Percentiles rank a stretch among this genome's conserved stretches.
Conservation (phyloP, 2,113 vertebrate species). For the Agapornis roseicollis region DNA sequence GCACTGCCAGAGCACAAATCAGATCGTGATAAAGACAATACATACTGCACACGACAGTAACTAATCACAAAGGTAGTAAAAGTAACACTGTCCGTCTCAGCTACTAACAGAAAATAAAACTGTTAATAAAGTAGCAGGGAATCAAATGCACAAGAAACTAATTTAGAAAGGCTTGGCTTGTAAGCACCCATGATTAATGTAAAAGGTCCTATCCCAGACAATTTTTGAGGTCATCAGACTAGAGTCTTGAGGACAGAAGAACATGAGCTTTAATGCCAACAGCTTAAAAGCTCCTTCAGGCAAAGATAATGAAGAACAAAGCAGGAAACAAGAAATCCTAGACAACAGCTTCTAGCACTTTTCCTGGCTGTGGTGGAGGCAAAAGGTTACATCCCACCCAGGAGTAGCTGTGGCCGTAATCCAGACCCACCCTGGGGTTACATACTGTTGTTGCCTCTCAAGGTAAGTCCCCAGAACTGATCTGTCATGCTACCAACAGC, state of each 20-base stretch:
- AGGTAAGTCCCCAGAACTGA: neutral
- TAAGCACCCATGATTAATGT: neutral
- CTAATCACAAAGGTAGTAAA: neutral
- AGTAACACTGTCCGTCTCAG: neutral
- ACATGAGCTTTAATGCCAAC: neutral
- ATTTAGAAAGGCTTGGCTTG: neutral
- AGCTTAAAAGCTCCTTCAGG: neutral
- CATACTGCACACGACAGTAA: neutral
- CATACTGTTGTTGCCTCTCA: neutral
- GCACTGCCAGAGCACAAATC: neutral
- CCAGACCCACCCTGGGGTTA: fast-evolving
- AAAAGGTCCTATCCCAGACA: neutral
- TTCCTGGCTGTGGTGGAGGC: neutral
- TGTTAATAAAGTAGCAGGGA: neutral
- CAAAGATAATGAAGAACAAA: neutral
- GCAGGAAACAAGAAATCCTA: neutral
- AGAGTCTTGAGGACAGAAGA: neutral
- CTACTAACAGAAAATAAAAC: neutral
- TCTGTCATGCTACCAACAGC: neutral
- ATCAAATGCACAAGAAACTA: neutral
- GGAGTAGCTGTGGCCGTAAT: neutral
- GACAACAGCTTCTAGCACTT: fast-evolving
- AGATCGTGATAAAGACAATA: neutral
- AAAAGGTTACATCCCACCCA: neutral
- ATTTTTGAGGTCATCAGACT: neutral